These are phyloP conservation scores for Petaurus breviceps DNA, from an alignment of 2,113 vertebrate genomes.

Conservation along the genomic window DNA sequence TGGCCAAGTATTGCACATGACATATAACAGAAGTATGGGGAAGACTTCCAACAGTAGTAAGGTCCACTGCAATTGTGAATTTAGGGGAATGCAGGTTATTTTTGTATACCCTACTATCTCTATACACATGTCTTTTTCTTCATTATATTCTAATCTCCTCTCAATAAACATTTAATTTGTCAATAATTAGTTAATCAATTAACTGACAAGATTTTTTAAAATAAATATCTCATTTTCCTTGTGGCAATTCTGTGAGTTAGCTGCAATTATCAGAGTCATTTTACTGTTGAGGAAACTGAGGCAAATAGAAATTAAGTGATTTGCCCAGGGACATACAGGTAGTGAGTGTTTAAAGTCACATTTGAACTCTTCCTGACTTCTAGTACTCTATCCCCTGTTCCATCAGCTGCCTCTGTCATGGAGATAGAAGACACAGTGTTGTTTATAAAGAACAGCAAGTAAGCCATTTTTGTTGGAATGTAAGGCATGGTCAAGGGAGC, in stretches of 20 bases:
- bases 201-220: not conserved
- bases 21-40: not conserved
- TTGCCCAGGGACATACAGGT: not conserved
- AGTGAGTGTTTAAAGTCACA: not conserved
- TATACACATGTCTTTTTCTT: constrained; percentile 36
- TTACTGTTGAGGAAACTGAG: not conserved
- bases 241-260: not conserved
- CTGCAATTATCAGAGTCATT: not conserved
- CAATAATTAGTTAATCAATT: not conserved
- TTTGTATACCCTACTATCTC: not conserved
- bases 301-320: not conserved
- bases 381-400: not conserved
- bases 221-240: not conserved
- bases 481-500: not conserved
- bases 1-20: not conserved
- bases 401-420: not conserved
- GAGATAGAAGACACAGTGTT: not conserved
- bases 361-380: not conserved
- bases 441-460: not conserved
- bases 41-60: not conserved
- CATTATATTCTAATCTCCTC: constrained; percentile 2
- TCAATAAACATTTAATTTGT: constrained; percentile 4
- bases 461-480: not conserved
- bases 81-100: not conserved
- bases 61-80: not conserved